Base-by-base conservation (phyloP, 1,140 invertebrate species). In the Ephestia elutella region DNA sequence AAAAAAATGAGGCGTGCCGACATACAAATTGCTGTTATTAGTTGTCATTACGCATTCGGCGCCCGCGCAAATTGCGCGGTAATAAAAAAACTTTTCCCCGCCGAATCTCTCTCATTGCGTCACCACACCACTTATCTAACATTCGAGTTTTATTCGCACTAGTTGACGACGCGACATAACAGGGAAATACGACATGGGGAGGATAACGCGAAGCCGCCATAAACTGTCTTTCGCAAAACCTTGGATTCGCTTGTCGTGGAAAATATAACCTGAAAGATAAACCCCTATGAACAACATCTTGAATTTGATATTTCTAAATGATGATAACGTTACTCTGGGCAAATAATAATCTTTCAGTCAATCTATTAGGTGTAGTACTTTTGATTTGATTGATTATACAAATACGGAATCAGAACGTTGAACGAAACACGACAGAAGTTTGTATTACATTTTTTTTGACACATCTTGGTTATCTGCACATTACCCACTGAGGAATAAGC, bases 181-280 rank as follows among this genome's bases (percentile, higher is more conserved):
- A 66, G 59, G 74, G 80, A 82, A 84, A 78, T 80, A 73, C 76
- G 80, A 84, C 82, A 73, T 80, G 59, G 2, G 21, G 70, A 54
- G 58, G 63, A 60, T 66, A 30, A 63, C 49, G 38, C 66, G 67
- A 30, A 53, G 51, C 57, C 63, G 73, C 73, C 73, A 78, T 82
- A 84, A 80, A 79, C 60, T 62, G 55, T 65, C 73, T 65, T 59
- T 62, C 3, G 38, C 38, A 15, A 44, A 44, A 44, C 10, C 38
- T 15, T 15, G 38, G 38, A 15, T 44, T 15, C 15, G 13, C 15
- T 15, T 17, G 38, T 44, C 0, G n/a, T 15, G 38, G 21, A 25
- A 10, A 35, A 9, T 13, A 35, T 9, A 13, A 15, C n/a, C 0
- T 44, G 15, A 17, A 44, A 44, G 13, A 44, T 15, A 32, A 9